phyloP scores from a whole-genome alignment of 2,888 invertebrate species.

The Meiosimyza decipiens region DNA sequence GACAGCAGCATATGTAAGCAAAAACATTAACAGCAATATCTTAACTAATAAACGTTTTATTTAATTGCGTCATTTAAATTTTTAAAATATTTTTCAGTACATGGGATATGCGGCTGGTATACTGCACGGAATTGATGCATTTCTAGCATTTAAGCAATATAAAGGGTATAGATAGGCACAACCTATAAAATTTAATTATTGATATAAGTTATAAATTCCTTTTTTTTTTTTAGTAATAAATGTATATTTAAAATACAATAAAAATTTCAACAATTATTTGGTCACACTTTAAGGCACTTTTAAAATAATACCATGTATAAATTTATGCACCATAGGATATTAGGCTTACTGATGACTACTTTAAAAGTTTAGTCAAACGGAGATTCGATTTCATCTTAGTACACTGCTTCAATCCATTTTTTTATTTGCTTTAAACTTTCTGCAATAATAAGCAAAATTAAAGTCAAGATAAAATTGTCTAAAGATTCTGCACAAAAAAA shows the following conservation, averaged over 20 bases:
- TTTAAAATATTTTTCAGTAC: slow-evolving; percentile 70
- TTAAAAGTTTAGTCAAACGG: neutral
- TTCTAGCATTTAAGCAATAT: slow-evolving; percentile 78
- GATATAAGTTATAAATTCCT: no score
- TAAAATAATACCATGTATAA: no score
- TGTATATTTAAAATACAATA: neutral
- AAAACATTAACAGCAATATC: neutral
- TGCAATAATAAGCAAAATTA: slow-evolving; percentile 39
- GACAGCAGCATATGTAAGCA: slow-evolving; percentile 87
- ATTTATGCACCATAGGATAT: neutral
- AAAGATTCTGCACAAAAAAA: no score
- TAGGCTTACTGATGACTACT: neutral
- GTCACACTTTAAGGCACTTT: no score
- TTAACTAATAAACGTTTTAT: neutral
- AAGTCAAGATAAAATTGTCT: no score
- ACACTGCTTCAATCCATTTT: slow-evolving; percentile 51
- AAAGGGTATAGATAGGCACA: slow-evolving; percentile 70
- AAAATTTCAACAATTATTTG: no score
- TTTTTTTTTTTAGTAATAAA: neutral
- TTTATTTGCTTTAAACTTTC: slow-evolving; percentile 59
- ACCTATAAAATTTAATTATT: no score
- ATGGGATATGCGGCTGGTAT: slow-evolving; percentile 81
- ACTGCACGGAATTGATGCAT: slow-evolving; percentile 82
- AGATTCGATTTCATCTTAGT: slow-evolving; percentile 20
- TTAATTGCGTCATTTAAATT: slow-evolving; percentile 28